These are phyloP conservation scores for Anser brachyrhynchus DNA, from an alignment of 2,113 vertebrate genomes.

Conservation along the genomic window DNA sequence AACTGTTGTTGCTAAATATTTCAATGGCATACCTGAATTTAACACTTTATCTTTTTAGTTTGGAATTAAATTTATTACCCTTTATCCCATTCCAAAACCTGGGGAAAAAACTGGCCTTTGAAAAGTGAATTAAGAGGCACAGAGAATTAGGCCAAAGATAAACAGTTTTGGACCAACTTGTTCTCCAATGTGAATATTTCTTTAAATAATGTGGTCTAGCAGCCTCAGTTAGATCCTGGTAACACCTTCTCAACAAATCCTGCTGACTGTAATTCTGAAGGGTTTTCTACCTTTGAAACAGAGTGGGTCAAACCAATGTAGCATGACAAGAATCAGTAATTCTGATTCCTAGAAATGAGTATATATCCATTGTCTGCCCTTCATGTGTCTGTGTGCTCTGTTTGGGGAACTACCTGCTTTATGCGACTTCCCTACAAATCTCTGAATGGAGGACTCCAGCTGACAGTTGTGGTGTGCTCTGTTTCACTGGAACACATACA, in stretches of 20 bases:
- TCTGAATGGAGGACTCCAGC: neutral
- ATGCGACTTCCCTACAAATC: neutral
- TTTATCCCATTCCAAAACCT: neutral
- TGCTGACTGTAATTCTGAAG: neutral
- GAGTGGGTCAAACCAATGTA: neutral
- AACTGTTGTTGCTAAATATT: neutral
- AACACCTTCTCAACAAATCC: neutral
- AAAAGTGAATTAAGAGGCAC: neutral
- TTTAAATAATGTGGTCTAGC: neutral
- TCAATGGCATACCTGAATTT: neutral
- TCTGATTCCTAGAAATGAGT: neutral
- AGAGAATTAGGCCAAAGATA: neutral
- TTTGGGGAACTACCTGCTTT: neutral
- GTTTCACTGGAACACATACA: neutral
- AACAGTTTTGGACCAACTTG: neutral
- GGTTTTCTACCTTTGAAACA: neutral
- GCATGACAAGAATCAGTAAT: neutral
- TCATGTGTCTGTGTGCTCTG: neutral
- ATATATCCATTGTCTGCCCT: neutral
- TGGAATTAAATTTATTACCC: neutral
- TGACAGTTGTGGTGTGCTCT: neutral
- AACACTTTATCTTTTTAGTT: neutral
- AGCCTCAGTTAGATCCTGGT: accelerated
- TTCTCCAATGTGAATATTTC: neutral
- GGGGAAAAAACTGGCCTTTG: neutral